Evolutionary conservation across 2,888 invertebrate genomes (phyloP), one percentile per base, ranked within the genome.

Genomic region (Beris chalybata): DNA sequence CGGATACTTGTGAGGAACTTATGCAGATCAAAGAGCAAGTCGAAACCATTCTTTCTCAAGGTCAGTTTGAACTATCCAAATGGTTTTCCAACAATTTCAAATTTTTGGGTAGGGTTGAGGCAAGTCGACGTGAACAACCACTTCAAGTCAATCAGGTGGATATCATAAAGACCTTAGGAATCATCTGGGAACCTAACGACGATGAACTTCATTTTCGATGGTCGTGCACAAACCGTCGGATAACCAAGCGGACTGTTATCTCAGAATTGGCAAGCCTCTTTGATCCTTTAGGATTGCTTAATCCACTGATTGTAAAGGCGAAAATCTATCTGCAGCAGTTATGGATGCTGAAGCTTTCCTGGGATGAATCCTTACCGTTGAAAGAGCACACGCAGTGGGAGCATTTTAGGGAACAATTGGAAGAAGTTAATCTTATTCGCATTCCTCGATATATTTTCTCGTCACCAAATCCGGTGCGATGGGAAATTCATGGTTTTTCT

Each of bases 1-100:
- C 66, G 7, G 66, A 70, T 15, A 58, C 66, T 7, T 31, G 63
- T 9, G 13, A 57, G 4, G 50, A 69, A 1, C 59, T 70, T 9
- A 50, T 65, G 3, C 15, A 22, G 0, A 44, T 67, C 1, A 44
- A 61, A 11, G 12, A 64, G 15, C 58, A 53, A 53, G 5, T 53
- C 5, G 30, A 38, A 38, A 9, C 53, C 5, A 15, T 53, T 12
- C 22, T 53, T 15, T 29, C 15, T 9, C 12, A 15, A 15, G 53
- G 29, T 1, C 29, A 30, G 5, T 53, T 53, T 30, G 22, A 13
- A 29, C 29, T 69, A 6, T 47, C 50, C 15, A 53, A 50, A 22
- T 65, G 59, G 55, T 65, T 31, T 4, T 38, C 38, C 38, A 38
- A 38, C 38, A 38, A 38, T 38, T 38, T 4, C 38, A 9, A 38